These are phyloP conservation scores for Poeciliopsis presidionis DNA, from an alignment of 2,797 vertebrate genomes.

Conservation along the genomic window DNA sequence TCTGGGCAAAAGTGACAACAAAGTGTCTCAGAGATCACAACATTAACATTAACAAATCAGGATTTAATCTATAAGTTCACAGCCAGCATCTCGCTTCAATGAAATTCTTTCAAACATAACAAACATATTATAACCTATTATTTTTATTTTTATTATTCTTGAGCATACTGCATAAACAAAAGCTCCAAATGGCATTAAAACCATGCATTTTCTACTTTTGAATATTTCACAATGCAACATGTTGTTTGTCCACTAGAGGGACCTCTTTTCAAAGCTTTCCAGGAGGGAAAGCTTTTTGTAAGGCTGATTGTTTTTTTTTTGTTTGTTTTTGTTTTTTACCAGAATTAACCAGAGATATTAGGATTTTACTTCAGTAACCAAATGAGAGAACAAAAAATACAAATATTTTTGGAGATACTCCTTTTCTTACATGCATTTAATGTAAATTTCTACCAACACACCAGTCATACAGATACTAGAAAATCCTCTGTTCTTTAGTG, in stretches of 20 bases:
- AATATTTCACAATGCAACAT: neutral
- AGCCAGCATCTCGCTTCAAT: neutral
- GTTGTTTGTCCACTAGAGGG: conserved; percentile 49
- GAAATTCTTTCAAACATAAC: neutral
- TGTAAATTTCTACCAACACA: neutral
- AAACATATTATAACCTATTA: neutral
- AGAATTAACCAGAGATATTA: neutral
- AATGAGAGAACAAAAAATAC: neutral
- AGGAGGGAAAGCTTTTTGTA: fast-evolving
- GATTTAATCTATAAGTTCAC: neutral
- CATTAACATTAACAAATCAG: neutral
- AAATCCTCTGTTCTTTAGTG: neutral
- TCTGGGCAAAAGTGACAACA: neutral
- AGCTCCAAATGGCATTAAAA: neutral
- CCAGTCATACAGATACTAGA: neutral
- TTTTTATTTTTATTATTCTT: neutral
- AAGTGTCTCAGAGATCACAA: neutral
- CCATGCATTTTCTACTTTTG: neutral
- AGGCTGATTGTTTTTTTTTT: neutral
- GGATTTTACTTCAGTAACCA: neutral
- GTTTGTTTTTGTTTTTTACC: neutral
- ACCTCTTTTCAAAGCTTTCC: conserved; percentile 28
- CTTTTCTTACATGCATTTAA: neutral
- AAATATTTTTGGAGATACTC: neutral
- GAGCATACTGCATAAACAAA: neutral